These are phyloP conservation scores for Cottoperca gobio DNA, from an alignment of 2,797 vertebrate genomes.

Conservation along the genomic window DNA sequence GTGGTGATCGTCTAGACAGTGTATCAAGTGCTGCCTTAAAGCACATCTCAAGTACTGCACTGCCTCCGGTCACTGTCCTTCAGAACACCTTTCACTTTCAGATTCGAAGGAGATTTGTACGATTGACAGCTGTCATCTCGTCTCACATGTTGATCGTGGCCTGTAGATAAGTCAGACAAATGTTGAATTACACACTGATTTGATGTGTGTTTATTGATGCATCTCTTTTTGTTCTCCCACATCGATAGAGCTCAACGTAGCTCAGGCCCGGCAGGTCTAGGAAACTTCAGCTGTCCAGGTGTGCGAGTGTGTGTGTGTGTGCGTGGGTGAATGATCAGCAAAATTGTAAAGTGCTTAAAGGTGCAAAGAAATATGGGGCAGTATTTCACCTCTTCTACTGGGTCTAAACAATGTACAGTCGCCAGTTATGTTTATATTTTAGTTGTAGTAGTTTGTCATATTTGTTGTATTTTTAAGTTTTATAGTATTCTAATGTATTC, in stretches of 20 bases:
- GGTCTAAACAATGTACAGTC: too few species aligned
- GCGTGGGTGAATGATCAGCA: too few species aligned
- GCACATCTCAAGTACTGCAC: neutral
- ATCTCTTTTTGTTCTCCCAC: slow-evolving; percentile 18
- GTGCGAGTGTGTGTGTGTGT: too few species aligned
- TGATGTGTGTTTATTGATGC: neutral
- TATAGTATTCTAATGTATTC: too few species aligned
- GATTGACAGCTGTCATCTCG: slow-evolving; percentile 43
- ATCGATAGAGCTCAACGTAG: slow-evolving; percentile 18
- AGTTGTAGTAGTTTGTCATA: too few species aligned
- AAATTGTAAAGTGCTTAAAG: too few species aligned
- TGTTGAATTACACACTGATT: slow-evolving; percentile 45
- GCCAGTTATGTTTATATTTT: too few species aligned
- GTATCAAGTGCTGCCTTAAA: slow-evolving; percentile 37
- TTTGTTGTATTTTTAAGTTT: too few species aligned
- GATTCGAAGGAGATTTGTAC: neutral
- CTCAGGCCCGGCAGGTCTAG: neutral
- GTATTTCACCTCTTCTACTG: too few species aligned
- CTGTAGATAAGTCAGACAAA: slow-evolving; percentile 15
- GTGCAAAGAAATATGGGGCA: too few species aligned
- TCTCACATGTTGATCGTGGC: slow-evolving; percentile 8
- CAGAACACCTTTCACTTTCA: slow-evolving; percentile 52
- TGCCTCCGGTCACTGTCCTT: slow-evolving; percentile 36
- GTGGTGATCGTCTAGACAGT: slow-evolving; percentile 61
- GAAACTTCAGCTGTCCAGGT: slow-evolving; percentile 17